Base-by-base conservation (phyloP, 2,113 vertebrate genomes). In the Cromileptes altivelis region DNA sequence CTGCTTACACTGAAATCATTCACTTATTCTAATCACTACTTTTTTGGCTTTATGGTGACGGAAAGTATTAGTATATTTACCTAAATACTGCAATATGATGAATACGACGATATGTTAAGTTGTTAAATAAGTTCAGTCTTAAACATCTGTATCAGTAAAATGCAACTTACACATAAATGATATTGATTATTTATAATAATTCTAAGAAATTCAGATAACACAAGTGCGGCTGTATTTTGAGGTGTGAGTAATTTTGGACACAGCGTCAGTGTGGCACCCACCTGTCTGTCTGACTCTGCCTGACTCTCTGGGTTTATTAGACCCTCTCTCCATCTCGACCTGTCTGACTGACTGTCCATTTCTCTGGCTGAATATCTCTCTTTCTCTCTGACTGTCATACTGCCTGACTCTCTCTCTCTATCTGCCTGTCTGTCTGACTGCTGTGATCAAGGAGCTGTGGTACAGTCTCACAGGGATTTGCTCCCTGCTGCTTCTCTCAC, bases 401-500 rank as follows among this genome's bases (percentile, higher is more conserved):
- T 70, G 81, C 37, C 17, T 27, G 25, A 67, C 56, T 73, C 12
- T 33, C 53, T 64, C 50, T 70, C 33, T 77, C 60, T 70, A 63
- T 4, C 78, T 64, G 56, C 67, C 69, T 63, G 23, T 68, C 73
- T 63, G 60, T 63, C 55, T 60, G 58, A 25, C 56, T 81, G 75
- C 37, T 80, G 19, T 84, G 83, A 87, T 82, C 70, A 73, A 78
- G 63, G 27, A 50, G 21, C 30, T 45, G 75, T 75, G 49, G 27
- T 61, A n/a, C 55, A 71, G 80, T 70, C 75, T 85, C 85, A 72
- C 33, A 61, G 80, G 79, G 82, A 81, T 78, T 82, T 78, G 52
- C 70, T 87, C 70, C 72, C 82, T 80, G 72, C 67, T 72, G 85
- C 45, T 78, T 75, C 76, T 68, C 37, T 49, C 21, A 56, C 45